phyloP scores from a whole-genome alignment of 1,140 invertebrate genomes.

The Drepana arcuata region DNA sequence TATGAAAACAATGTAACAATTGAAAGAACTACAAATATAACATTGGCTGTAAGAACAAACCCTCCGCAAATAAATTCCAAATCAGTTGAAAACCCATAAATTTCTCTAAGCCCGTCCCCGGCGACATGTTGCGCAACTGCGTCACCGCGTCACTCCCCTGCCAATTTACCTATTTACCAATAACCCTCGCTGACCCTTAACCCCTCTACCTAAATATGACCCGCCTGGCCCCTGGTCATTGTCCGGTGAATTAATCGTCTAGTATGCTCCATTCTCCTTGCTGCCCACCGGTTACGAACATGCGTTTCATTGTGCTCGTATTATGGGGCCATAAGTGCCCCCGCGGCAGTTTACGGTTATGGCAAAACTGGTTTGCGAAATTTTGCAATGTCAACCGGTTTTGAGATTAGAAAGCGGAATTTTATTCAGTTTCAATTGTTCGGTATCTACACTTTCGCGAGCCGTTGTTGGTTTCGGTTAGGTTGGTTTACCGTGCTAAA shows the following conservation, averaged over 20 bases:
- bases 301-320: conserved; percentile 42
- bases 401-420: neutral
- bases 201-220: conserved; percentile 68
- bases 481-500: too few species aligned
- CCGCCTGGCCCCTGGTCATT: conserved; percentile 54
- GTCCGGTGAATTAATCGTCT: conserved; percentile 61
- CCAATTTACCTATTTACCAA: conserved; percentile 58
- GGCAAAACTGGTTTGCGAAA: conserved; percentile 48
- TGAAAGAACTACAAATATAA: too few species aligned
- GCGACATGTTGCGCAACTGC: conserved; percentile 50
- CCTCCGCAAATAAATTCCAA: neutral
- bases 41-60: neutral
- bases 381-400: conserved; percentile 15
- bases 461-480: too few species aligned
- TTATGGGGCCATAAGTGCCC: conserved; percentile 60
- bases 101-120: conserved; percentile 29
- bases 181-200: conserved; percentile 58
- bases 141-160: conserved; percentile 46
- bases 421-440: too few species aligned
- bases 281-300: conserved; percentile 31
- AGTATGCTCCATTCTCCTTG: conserved; percentile 47
- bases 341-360: conserved; percentile 31
- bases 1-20: too few species aligned
- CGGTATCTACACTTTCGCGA: too few species aligned
- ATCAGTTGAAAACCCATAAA: conserved; percentile 58